Percentiles rank a stretch among this genome's conserved stretches.
Evolutionary conservation across 2,113 vertebrate genomes (phyloP).

Genomic region (Mus pahari): DNA sequence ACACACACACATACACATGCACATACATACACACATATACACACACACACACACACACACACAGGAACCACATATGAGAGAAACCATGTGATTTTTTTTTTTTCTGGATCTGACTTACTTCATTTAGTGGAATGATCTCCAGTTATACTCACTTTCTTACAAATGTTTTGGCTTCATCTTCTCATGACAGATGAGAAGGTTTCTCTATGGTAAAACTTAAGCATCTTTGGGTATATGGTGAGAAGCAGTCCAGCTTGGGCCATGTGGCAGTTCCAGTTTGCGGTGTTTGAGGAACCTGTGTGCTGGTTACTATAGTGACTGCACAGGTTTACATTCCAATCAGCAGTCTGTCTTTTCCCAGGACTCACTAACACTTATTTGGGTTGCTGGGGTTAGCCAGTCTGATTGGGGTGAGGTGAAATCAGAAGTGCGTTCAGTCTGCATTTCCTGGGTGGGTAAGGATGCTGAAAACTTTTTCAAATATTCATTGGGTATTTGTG

Average conservation of each 20-base stretch:
- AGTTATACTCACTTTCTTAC: background rate
- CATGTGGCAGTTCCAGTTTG: background rate
- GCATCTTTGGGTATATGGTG: background rate
- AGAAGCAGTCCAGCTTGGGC: background rate
- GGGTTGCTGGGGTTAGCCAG: background rate
- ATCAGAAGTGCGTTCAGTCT: background rate
- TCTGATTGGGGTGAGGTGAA: background rate
- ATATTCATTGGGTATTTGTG: background rate
- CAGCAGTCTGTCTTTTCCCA: background rate
- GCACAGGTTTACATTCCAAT: too few relatives aligned
- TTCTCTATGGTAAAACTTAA: background rate
- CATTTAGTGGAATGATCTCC: background rate
- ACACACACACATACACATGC: too few relatives aligned
- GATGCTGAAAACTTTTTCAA: background rate
- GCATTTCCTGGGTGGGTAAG: background rate
- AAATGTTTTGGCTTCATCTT: background rate
- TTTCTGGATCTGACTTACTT: background rate
- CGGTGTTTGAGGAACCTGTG: background rate
- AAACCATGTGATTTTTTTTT: background rate
- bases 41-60: background rate
- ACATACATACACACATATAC: too few relatives aligned
- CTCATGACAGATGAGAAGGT: too few relatives aligned
- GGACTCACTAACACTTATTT: background rate
- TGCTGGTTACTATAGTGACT: background rate
- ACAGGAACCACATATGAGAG: background rate